Evolutionary conservation across 2,113 vertebrate genomes (phyloP).

Genomic region (Nyctereutes procyonoides): DNA sequence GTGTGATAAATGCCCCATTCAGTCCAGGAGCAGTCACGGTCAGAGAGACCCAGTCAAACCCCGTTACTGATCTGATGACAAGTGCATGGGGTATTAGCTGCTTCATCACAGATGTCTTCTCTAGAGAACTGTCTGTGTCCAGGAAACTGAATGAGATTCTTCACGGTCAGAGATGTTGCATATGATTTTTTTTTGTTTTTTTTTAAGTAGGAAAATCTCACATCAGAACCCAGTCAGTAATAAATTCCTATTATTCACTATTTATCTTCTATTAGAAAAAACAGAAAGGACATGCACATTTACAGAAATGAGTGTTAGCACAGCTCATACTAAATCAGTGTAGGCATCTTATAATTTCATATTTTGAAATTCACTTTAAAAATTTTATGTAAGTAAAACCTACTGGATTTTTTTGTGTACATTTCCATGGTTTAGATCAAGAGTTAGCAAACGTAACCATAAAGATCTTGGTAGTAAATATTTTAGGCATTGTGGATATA

Average conservation of each 20-base stretch:
- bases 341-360: not conserved
- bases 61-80: conserved; percentile 66
- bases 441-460: not conserved
- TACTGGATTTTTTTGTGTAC: not conserved
- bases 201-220: conserved; percentile 49
- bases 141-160: conserved; percentile 68
- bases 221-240: conserved; percentile 22
- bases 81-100: conserved; percentile 34
- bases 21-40: conserved; percentile 44
- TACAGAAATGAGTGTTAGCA: conserved; percentile 2
- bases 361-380: conserved; percentile 17
- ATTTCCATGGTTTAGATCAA: conserved; percentile 9
- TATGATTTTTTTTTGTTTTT: not conserved
- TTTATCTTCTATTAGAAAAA: conserved; percentile 40
- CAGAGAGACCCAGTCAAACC: conserved; percentile 66
- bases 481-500: not conserved
- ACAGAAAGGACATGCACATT: conserved; percentile 27
- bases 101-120: conserved; percentile 67
- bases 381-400: not conserved
- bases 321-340: not conserved
- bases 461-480: conserved; percentile 29
- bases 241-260: conserved; percentile 34
- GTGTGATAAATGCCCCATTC: conserved; percentile 72
- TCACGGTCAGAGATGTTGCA: conserved; percentile 45
- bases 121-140: conserved; percentile 53